These are phyloP conservation scores for Dicyrtomina minuta DNA, from an alignment of 2,888 invertebrate species.

Conservation along the genomic window DNA sequence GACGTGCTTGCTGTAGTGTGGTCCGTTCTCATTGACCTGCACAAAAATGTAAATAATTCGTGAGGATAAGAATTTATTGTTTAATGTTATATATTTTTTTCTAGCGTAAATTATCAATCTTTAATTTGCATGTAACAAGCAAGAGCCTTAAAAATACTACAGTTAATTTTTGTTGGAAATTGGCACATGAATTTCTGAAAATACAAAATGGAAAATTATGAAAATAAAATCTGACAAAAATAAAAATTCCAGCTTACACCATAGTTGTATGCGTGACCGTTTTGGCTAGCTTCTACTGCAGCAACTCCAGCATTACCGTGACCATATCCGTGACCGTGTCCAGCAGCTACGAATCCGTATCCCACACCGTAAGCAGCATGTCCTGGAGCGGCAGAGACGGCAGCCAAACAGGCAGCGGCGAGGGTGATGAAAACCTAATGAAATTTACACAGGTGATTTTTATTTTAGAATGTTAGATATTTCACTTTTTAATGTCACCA, in stretches of 20 bases:
- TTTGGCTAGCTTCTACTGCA: neutral
- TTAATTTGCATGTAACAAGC: neutral
- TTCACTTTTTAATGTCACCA: too few species aligned
- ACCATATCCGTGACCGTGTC: slow-evolving; percentile 26
- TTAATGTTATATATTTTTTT: neutral
- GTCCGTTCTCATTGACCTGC: slow-evolving; percentile 10
- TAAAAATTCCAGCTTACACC: too few species aligned
- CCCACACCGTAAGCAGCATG: slow-evolving; percentile 5
- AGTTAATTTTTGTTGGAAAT: too few species aligned
- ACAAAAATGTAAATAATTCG: neutral
- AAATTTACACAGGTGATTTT: too few species aligned
- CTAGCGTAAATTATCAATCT: neutral
- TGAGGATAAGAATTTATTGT: neutral
- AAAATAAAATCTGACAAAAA: too few species aligned
- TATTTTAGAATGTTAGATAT: too few species aligned
- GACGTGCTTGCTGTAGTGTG: slow-evolving; percentile 14
- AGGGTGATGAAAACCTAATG: neutral
- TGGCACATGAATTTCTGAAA: too few species aligned
- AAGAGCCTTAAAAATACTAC: too few species aligned
- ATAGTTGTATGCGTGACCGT: neutral
- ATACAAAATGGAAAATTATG: too few species aligned
- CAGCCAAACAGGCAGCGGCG: slow-evolving; percentile 9
- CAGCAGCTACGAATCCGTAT: slow-evolving; percentile 39
- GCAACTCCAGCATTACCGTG: slow-evolving; percentile 15
- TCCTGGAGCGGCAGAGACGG: slow-evolving; percentile 23